A percentile compares a stretch with the other conserved stretches of the same genome.
These are phyloP conservation scores for Palythoa grandis DNA, from an alignment of 92 coral and sea anemone species.

Conservation along the genomic window DNA sequence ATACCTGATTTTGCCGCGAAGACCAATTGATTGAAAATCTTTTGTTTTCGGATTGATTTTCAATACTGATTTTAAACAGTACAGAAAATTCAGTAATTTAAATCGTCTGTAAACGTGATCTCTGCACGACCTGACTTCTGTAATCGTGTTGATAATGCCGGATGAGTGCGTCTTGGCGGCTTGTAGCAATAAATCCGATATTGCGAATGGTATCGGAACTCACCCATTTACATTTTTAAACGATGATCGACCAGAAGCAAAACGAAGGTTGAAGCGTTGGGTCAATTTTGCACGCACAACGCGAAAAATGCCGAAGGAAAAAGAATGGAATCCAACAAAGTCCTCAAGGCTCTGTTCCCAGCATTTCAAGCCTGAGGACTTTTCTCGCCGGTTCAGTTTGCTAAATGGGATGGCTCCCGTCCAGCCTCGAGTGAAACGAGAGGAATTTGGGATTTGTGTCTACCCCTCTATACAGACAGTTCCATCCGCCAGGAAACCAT, in stretches of 20 bases:
- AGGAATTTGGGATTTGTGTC: slow-evolving; percentile 10
- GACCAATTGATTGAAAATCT: neutral
- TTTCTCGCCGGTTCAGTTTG: slow-evolving; percentile 4
- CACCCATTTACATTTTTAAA: slow-evolving; percentile 3
- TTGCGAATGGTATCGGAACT: neutral
- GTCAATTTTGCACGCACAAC: slow-evolving; percentile 19
- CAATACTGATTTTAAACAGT: neutral
- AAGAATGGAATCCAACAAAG: slow-evolving; percentile 19
- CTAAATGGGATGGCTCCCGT: neutral
- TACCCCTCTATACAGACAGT: slow-evolving; percentile 3
- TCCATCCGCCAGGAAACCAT: slow-evolving; percentile 13
- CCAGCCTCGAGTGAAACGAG: neutral
- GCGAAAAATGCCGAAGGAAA: slow-evolving; percentile 18
- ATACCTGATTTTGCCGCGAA: neutral
- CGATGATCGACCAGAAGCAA: slow-evolving; percentile 17
- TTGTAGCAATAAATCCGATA: neutral
- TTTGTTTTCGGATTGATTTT: neutral
- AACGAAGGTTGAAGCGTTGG: slow-evolving; percentile 26
- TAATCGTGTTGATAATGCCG: slow-evolving; percentile 10
- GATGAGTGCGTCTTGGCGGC: slow-evolving; percentile 5
- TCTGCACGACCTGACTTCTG: slow-evolving; percentile 2
- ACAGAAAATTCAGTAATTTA: slow-evolving; percentile 2
- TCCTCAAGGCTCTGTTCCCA: slow-evolving; percentile 1
- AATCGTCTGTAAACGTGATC: neutral
- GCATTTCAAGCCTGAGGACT: slow-evolving; percentile 25